A percentile compares a stretch with the other conserved stretches of the same genome.
These are phyloP conservation scores for Gavia stellata DNA, from an alignment of 2,113 vertebrate species.

Conservation along the genomic window DNA sequence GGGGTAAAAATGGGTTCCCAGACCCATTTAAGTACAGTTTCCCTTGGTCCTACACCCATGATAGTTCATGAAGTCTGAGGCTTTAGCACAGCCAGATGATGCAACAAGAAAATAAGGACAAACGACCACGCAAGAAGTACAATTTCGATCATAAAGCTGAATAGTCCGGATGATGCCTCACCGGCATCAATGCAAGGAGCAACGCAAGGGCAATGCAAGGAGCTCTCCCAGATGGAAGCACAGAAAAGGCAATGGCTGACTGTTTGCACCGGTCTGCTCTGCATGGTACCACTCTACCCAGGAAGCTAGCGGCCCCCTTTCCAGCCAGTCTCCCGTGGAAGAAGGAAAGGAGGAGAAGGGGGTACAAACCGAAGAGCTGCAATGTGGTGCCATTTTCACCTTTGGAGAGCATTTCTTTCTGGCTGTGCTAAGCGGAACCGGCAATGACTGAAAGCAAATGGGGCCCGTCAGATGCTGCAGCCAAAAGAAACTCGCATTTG, in stretches of 20 bases:
- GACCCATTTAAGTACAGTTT: neutral
- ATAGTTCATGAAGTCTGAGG: fast-evolving
- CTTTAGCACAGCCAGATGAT: fast-evolving
- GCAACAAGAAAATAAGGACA: fast-evolving
- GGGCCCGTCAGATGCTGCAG: neutral
- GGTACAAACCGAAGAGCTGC: neutral
- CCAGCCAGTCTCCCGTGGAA: neutral
- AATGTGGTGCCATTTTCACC: neutral
- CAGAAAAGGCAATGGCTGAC: neutral
- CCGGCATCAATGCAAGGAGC: neutral
- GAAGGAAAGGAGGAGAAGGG: neutral
- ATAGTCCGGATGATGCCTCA: neutral
- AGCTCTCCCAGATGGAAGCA: neutral
- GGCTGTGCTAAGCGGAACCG: neutral
- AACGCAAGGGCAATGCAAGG: neutral
- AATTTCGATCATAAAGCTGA: neutral
- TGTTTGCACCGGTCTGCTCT: fast-evolving
- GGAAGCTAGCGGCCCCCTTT: neutral
- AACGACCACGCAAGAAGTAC: neutral
- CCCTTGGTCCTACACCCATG: neutral
- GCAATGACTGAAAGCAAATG: neutral
- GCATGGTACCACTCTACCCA: fast-evolving
- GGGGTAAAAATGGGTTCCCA: neutral
- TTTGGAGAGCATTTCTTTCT: neutral
- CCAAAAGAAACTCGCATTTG: neutral